Evolutionary conservation across 2,888 invertebrate genomes (phyloP).

Genomic region (Phragmatobia fuliginosa): DNA sequence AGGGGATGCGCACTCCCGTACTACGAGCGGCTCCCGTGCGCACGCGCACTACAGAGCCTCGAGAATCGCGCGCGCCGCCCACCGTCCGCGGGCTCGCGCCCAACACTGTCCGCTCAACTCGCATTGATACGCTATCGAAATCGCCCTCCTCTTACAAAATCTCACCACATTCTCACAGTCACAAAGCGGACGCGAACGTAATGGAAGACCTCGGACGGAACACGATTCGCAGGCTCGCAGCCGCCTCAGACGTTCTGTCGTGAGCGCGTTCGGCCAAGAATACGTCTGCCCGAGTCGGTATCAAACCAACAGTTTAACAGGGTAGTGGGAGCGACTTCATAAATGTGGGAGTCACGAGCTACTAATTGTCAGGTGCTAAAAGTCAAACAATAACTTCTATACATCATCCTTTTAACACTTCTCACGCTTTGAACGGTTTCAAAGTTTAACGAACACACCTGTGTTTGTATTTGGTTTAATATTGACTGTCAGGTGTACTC

Average conservation of each 20-base stretch:
- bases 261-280: slow-evolving; percentile 31
- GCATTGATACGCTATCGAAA: slow-evolving; percentile 63
- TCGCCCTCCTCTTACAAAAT: slow-evolving; percentile 62
- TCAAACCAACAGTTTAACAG: slow-evolving; percentile 4
- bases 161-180: slow-evolving; percentile 62
- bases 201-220: slow-evolving; percentile 55
- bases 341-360: slow-evolving; percentile 56
- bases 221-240: slow-evolving; percentile 63
- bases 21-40: slow-evolving; percentile 56
- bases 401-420: slow-evolving; percentile 65
- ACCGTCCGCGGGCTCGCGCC: slow-evolving; percentile 64
- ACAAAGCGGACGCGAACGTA: slow-evolving; percentile 44
- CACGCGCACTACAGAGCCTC: slow-evolving; percentile 27
- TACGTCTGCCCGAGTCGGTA: slow-evolving; percentile 32
- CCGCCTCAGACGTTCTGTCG: slow-evolving; percentile 49
- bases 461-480: slow-evolving; percentile 70
- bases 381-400: slow-evolving; percentile 58
- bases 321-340: slow-evolving; percentile 31
- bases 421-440: slow-evolving; percentile 66
- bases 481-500: slow-evolving; percentile 38
- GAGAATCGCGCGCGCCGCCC: slow-evolving; percentile 56
- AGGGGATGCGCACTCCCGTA: slow-evolving; percentile 60
- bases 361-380: slow-evolving; percentile 65
- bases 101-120: slow-evolving; percentile 56
- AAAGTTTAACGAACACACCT: slow-evolving; percentile 60